Evolutionary conservation across 2,113 vertebrate species (phyloP), one percentile per base, ranked within the genome.

Genomic region (Bubo blakistoni): DNA sequence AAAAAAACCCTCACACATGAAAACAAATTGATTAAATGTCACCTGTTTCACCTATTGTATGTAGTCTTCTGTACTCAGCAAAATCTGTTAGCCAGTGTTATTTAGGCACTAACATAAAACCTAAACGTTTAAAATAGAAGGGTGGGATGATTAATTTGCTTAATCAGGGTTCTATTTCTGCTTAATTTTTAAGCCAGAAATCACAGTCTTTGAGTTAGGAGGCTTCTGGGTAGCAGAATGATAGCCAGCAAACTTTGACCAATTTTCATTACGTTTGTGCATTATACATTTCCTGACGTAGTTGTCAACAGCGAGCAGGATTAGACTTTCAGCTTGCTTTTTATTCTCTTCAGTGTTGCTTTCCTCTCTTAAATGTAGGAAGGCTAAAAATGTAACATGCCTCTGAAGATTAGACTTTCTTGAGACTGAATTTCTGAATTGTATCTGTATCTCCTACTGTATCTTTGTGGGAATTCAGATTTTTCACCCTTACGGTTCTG

Each of bases 271-370:
- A n/a, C 2, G 0, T 88, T 78, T 88, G 17, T 86, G 38, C 46
- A 12, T 90, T 70, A 27, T 42, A 19, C 0, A 0, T 95, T 94
- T 94, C 36, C 38, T 67, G 59, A 36, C 51, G 81, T 76, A 55
- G 61, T 20, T 93, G 79, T 90, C 88, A 87, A 22, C 61, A 83
- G 59, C 16, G 5, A 83, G 42, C 32, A 66, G 46, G 67, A 54
- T 93, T 95, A 94, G 63, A 88, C 59, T 93, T 94, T 49, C 49
- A 94, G 22, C 54, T 93, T 93, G 51, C 52, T 63, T 96, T 92
- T 77, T 83, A 18, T 52, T 88, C 16, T 77, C 58, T 71, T 85
- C 57, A 92, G 46, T 73, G 30, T 85, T 86, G 11, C 26, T 90
- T 94, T 85, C 71, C 44, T 90, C 34, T 57, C 36, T 76, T 83